A percentile compares a stretch with the other conserved stretches of the same genome.
These are phyloP conservation scores for Tetanocera ferruginea DNA, from an alignment of 2,888 invertebrate species.

Conservation along the genomic window DNA sequence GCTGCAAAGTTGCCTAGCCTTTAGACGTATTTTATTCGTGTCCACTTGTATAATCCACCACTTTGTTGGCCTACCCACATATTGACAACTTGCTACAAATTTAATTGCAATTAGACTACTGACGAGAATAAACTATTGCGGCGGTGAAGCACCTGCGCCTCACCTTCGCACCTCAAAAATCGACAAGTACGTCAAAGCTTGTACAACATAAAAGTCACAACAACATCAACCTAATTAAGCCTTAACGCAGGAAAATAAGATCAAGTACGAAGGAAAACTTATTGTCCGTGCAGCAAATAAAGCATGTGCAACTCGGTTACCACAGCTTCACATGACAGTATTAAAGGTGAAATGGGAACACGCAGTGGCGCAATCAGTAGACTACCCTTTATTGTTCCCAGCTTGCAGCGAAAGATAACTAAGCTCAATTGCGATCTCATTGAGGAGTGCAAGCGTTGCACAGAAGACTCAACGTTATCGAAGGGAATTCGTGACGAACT, in stretches of 20 bases:
- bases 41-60: no score
- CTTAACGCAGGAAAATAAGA: background rate
- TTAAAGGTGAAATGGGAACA: constrained; percentile 8
- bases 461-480: constrained; percentile 61
- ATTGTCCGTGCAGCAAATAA: background rate
- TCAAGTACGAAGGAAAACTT: background rate
- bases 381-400: constrained; percentile 46
- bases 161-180: background rate
- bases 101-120: no score
- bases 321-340: constrained; percentile 20
- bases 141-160: constrained; percentile 8
- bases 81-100: no score
- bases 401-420: constrained; percentile 56
- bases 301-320: constrained; percentile 46
- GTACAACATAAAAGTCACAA: background rate
- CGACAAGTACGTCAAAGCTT: background rate
- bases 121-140: background rate
- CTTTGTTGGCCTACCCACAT: no score
- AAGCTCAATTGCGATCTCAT: constrained; percentile 64
- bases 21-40: no score
- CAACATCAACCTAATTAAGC: background rate
- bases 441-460: constrained; percentile 65
- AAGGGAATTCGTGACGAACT: constrained; percentile 63
- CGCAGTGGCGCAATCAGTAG: constrained; percentile 31
- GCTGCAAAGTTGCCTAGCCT: no score